Evolutionary conservation across 2,797 vertebrate genomes (phyloP), one percentile per base, ranked within the genome.

Genomic region (Spinus olivaceus): DNA sequence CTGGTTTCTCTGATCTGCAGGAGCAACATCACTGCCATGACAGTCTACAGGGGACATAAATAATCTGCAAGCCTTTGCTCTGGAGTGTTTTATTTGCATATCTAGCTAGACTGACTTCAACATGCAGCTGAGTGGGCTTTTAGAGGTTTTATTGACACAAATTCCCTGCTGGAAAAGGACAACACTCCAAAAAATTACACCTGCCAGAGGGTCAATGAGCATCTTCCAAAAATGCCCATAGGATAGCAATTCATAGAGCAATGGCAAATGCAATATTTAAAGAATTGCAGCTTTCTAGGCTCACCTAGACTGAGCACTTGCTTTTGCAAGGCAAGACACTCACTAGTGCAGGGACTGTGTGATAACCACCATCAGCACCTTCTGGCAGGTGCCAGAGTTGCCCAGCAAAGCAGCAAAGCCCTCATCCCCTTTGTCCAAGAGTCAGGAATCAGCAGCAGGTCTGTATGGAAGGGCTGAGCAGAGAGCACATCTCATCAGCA

Each of bases 401-500:
- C 70, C 77, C 82, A 66, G 51, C 21, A 64, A 70, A 74, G 50
- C 3, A 8, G 42, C 50, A 84, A 70, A 94, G 37, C 30, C 57
- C 42, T 39, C 14, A 60, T 56, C 14, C n/a, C 77, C 24, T 37
- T 64, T 86, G 54, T 41, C n/a, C 53, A 39, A 63, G 47, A 4
- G 22, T n/a, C 66, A 93, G 66, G 82, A 79, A 49, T 17, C 23
- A 60, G 59, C 12, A 47, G 54, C 70, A 81, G 37, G 24, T 30
- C 59, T 65, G 24, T 56, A 47, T 51, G 71, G 66, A 86, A 51
- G 20, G 53, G 41, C 67, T 49, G 47, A 44, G 33, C 1, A 56
- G 59, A n/a, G 2, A 69, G 10, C 12, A 33, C 3, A 3, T 60
- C 81, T 82, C 64, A 44, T 22, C 0, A 0, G 10, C 51, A 35